Evolutionary conservation across 2,797 vertebrate genomes (phyloP).

Genomic region (Enteromius treurensis): DNA sequence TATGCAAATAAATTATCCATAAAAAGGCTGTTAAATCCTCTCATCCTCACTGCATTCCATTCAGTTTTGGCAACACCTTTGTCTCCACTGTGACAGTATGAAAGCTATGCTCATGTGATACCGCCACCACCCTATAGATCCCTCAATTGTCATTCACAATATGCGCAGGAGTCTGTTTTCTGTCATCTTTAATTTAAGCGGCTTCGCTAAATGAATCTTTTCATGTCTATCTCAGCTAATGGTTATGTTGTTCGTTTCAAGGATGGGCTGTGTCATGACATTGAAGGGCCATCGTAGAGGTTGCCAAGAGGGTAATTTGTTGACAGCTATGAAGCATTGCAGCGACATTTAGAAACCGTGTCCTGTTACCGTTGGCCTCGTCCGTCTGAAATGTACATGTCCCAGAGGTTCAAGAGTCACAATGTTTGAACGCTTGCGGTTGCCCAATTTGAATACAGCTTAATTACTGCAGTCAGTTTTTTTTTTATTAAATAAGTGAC

Average conservation of each 20-base stretch:
- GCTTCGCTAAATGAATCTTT: neutral
- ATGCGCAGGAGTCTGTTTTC: neutral
- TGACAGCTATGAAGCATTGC: slow-evolving; percentile 74
- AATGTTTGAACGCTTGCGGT: slow-evolving; percentile 13
- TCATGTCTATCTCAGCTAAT: slow-evolving; percentile 44
- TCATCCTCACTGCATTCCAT: slow-evolving; percentile 15
- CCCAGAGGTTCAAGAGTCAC: slow-evolving; percentile 35
- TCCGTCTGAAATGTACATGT: slow-evolving; percentile 60
- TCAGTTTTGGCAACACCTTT: slow-evolving; percentile 28
- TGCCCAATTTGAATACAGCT: neutral
- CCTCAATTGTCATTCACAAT: neutral
- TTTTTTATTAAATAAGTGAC: slow-evolving; percentile 17
- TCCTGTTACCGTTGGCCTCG: slow-evolving; percentile 72
- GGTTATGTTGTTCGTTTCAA: slow-evolving; percentile 60
- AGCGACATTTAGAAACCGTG: slow-evolving; percentile 73
- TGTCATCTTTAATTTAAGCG: slow-evolving; percentile 8
- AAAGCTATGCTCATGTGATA: slow-evolving; percentile 15
- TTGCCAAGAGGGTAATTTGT: slow-evolving; percentile 62
- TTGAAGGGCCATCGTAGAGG: slow-evolving; percentile 54
- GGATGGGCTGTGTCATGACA: slow-evolving; percentile 50
- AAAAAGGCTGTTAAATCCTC: neutral
- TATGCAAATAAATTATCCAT: neutral
- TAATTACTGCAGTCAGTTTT: neutral
- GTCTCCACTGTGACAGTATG: slow-evolving; percentile 15
- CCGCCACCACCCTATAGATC: neutral